phyloP scores from a whole-genome alignment of 2,113 vertebrate species.

The Galemys pyrenaicus region DNA sequence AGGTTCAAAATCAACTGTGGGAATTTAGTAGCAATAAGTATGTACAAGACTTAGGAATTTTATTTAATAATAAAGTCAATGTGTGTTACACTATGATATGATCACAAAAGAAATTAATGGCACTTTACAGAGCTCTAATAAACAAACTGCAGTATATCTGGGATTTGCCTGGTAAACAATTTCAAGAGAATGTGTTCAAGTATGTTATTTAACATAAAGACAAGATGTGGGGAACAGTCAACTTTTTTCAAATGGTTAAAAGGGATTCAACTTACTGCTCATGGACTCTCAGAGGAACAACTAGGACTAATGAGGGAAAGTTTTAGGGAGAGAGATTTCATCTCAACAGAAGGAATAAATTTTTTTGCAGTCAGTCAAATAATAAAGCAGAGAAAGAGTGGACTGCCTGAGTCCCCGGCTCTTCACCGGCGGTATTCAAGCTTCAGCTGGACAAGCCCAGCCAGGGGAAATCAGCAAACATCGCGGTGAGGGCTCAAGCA shows the following conservation, averaged over 20 bases:
- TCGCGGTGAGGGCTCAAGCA: background rate
- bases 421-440: background rate
- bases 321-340: constrained; percentile 27
- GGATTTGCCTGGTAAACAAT: background rate
- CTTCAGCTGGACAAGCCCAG: background rate
- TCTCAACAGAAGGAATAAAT: background rate
- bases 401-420: background rate
- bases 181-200: background rate
- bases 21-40: background rate
- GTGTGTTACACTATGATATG: background rate
- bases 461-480: background rate
- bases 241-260: constrained; percentile 34
- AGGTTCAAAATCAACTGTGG: background rate
- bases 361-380: background rate
- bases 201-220: constrained; percentile 37
- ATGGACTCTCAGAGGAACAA: background rate
- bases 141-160: background rate
- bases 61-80: constrained; percentile 23
- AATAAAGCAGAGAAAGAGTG: background rate
- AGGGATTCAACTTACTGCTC: background rate
- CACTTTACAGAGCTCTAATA: background rate
- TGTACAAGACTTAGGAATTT: background rate
- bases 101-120: background rate
- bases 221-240: background rate
- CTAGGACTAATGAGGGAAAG: background rate